Evolutionary conservation across 2,113 vertebrate species (phyloP).

Genomic region (Girardinichthys multiradiatus): DNA sequence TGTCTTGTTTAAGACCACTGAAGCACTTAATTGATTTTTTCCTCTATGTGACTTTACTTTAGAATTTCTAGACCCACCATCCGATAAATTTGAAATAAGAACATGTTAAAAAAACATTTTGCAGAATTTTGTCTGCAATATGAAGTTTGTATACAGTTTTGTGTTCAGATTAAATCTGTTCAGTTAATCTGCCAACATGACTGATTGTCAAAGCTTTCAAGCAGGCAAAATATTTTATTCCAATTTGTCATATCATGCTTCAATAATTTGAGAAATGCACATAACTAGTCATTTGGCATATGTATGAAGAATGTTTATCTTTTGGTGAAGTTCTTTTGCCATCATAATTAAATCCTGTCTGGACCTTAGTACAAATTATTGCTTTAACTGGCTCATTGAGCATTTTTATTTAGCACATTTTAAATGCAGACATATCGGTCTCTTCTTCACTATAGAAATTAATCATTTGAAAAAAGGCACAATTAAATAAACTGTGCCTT

Average conservation of each 20-base stretch:
- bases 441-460: slow-evolving; percentile 3
- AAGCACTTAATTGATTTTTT: not conserved
- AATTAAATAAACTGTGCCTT: not conserved
- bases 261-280: slow-evolving; percentile 5
- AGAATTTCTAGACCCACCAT: not conserved
- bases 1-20: not conserved
- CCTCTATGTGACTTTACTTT: not conserved
- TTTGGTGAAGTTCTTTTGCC: slow-evolving; percentile 2
- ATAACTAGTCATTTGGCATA: not conserved
- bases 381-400: not conserved
- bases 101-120: not conserved
- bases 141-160: slow-evolving; percentile 20
- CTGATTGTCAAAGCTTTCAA: slow-evolving; percentile 20
- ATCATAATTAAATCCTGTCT: slow-evolving; percentile 12
- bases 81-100: not conserved
- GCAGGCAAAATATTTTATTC: slow-evolving; percentile 11
- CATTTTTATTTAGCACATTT: not conserved
- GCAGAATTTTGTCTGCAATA: slow-evolving; percentile 8
- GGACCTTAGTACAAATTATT: not conserved
- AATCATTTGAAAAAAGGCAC: slow-evolving; percentile 6
- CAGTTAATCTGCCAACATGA: slow-evolving; percentile 1
- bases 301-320: slow-evolving; percentile 1
- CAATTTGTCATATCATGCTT: slow-evolving; percentile 21
- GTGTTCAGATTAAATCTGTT: slow-evolving; percentile 36
- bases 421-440: not conserved